Evolutionary conservation across 2,797 vertebrate species (phyloP).

Genomic region (Myripristis jacobus): DNA sequence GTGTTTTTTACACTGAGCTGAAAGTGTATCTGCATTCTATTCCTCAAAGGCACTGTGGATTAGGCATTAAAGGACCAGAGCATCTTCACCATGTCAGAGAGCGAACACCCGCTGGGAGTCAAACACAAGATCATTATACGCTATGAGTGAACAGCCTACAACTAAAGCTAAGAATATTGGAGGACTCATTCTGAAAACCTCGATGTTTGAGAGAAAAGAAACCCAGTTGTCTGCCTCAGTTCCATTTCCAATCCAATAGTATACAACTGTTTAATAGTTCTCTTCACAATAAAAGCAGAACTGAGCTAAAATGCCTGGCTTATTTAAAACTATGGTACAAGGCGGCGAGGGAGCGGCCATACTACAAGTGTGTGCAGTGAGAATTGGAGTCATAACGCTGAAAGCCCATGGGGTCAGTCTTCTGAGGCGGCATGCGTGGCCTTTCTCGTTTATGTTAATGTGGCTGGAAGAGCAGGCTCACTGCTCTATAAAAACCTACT

Average conservation of each 20-base stretch:
- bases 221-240: background rate
- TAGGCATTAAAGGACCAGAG: background rate
- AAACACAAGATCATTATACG: constrained; percentile 10
- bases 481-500: constrained; percentile 56
- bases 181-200: background rate
- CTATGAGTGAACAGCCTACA: background rate
- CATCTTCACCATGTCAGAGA: constrained; percentile 18
- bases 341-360: constrained; percentile 12
- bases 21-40: background rate
- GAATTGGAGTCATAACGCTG: constrained; percentile 46
- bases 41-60: background rate
- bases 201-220: background rate
- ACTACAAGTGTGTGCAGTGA: constrained; percentile 17
- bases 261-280: constrained; percentile 21
- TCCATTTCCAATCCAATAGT: background rate
- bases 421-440: constrained; percentile 56
- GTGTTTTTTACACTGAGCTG: background rate
- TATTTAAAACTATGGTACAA: constrained; percentile 27
- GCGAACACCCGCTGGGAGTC: background rate
- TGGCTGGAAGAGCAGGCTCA: constrained; percentile 47
- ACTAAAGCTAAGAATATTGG: background rate
- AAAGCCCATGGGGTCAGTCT: constrained; percentile 45
- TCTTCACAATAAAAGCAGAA: constrained; percentile 16
- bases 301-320: constrained; percentile 32
- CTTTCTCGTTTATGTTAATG: constrained; percentile 59